Percentiles rank a stretch among this genome's conserved stretches.
Evolutionary conservation across 1,140 invertebrate species (phyloP).

Genomic region (Popillia japonica): DNA sequence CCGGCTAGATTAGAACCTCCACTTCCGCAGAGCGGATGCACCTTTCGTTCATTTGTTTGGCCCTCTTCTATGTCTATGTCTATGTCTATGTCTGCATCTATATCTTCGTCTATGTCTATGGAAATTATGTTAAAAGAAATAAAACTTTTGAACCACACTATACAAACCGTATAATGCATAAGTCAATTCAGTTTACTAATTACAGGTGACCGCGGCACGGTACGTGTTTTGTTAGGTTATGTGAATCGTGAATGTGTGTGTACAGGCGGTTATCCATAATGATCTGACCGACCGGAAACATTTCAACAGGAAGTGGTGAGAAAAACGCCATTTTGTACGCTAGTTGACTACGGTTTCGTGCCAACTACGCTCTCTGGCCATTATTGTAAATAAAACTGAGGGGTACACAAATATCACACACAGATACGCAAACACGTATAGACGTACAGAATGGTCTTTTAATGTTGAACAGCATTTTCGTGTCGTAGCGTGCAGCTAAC

Average conservation of each 20-base stretch:
- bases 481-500: too few species aligned
- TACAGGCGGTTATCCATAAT: constrained; percentile 57
- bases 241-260: neutral
- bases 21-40: neutral
- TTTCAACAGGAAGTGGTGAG: constrained; percentile 59
- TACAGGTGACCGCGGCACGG: constrained; percentile 23
- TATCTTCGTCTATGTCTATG: neutral
- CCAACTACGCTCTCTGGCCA: constrained; percentile 52
- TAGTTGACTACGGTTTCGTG: constrained; percentile 60
- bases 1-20: neutral
- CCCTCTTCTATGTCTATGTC: neutral
- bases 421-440: neutral
- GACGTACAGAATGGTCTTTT: neutral
- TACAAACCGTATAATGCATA: constrained; percentile 12
- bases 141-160: neutral
- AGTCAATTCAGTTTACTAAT: constrained; percentile 26
- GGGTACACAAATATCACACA: constrained; percentile 43
- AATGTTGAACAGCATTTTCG: too few species aligned
- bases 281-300: constrained; percentile 57
- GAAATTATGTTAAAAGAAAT: too few species aligned
- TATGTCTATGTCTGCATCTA: neutral
- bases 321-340: constrained; percentile 63
- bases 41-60: neutral
- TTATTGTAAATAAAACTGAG: constrained; percentile 58
- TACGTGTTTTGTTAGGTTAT: constrained; percentile 18